Base-by-base conservation (phyloP, 2,888 invertebrate genomes). In the Zhengitettix transpicula region DNA sequence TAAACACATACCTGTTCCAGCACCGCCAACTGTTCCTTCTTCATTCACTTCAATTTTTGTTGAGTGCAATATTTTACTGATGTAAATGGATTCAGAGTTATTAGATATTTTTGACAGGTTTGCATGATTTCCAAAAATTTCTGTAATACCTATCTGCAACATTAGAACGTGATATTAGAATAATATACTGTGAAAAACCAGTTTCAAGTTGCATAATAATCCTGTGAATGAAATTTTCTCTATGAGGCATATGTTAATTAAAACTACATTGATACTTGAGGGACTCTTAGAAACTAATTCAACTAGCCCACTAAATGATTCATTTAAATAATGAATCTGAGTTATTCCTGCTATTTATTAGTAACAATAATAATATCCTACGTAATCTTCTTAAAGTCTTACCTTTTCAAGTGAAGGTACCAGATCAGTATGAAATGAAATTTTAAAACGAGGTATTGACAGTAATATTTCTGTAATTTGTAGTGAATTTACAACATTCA, bases 21-120 rank as follows among this genome's bases (percentile, higher is more conserved):
- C 83, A 2, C 83, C 80, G 0, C 85, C 85, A 9, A 78, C 72
- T 0, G 84, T 84, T 54, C 85, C 85, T 16, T 74, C 70, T 69
- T 86, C 85, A 62, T 81, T 81, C 0, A 85, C 81, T 54, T 81
- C 75, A 68, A 86, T 77, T 67, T 77, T 78, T 0, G 84, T 81
- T 67, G 81, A 81, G 67, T 85, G 85, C 55, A 79, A 68, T 12
- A 85, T 72, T 59, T 75, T 78, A 65, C 75, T 78, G 8, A 85
- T 73, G n/a, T 55, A 44, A 12, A 63, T 59, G 12, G 61, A 57
- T 10, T 61, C 64, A 17, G 55, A 56, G 10, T 57, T 51, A 59
- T 74, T 72, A 0, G 78, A 69, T 55, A 84, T 80, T 16, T 77
- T 78, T 0, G 78, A 74, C 0, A 86, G 72, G 66, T 84, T 80